phyloP scores from a whole-genome alignment of 2,888 invertebrate species.

The Rhamnusium bicolor region DNA sequence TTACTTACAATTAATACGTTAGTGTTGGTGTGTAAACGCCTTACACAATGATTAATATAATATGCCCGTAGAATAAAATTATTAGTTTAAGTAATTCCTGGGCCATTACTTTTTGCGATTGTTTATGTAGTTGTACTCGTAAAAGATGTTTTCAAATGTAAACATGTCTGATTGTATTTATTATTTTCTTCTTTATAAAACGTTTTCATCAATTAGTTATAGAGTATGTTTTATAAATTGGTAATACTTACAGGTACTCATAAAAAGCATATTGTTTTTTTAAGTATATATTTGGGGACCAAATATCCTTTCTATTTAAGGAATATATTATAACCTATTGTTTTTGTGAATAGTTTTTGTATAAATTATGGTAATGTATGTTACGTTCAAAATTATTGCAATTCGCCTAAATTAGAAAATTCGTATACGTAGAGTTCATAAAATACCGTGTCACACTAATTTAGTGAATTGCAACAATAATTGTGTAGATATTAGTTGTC shows the following conservation, averaged over 20 bases:
- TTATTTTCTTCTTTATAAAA: not conserved
- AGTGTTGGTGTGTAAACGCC: not conserved
- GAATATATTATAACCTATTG: conserved; percentile 25
- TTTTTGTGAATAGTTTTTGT: conserved; percentile 10
- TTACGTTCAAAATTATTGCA: not conserved
- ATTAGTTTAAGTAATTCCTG: not conserved
- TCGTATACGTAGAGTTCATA: no score
- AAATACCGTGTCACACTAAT: not conserved
- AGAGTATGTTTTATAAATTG: not conserved
- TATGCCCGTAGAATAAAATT: not conserved
- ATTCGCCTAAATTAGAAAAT: not conserved
- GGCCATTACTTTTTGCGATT: not conserved
- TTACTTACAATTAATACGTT: not conserved
- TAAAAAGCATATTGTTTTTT: not conserved
- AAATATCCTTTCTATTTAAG: conserved; percentile 13
- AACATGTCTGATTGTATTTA: not conserved
- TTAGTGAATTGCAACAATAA: not conserved
- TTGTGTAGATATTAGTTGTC: not conserved
- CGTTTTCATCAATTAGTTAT: not conserved
- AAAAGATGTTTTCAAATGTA: conserved; percentile 5
- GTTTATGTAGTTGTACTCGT: not conserved
- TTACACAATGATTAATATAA: not conserved
- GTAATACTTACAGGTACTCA: not conserved
- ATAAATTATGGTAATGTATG: conserved; percentile 5
- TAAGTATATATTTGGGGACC: conserved; percentile 10